phyloP scores from a whole-genome alignment of 2,113 vertebrate species.

The Peromyscus maniculatus region DNA sequence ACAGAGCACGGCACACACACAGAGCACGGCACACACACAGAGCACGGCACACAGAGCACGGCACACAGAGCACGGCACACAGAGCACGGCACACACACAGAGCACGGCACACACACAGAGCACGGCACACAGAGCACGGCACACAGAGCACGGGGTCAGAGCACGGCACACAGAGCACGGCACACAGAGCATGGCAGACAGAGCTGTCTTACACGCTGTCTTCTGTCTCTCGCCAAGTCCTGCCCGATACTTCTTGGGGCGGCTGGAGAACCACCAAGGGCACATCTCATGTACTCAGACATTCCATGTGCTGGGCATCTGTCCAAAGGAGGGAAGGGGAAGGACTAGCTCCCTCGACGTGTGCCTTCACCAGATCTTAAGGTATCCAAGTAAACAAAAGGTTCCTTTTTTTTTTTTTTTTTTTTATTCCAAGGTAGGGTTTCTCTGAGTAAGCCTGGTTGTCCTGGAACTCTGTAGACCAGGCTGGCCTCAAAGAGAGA shows the following conservation, averaged over 20 bases:
- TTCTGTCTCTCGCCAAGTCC: background rate
- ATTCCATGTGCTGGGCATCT: conserved; percentile 2
- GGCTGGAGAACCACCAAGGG: background rate
- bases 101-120: too few species aligned
- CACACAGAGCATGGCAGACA: too few species aligned
- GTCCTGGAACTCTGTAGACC: background rate
- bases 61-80: too few species aligned
- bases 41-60: too few species aligned
- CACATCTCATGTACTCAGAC: background rate
- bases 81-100: too few species aligned
- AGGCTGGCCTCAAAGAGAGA: background rate
- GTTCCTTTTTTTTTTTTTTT: too few species aligned
- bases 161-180: too few species aligned
- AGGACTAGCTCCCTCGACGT: background rate
- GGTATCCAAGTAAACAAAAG: background rate
- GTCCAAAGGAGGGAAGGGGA: background rate
- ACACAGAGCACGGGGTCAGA: too few species aligned
- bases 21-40: too few species aligned
- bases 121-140: too few species aligned
- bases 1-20: too few species aligned
- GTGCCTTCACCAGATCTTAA: background rate
- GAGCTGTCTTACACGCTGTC: background rate
- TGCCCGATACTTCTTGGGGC: background rate
- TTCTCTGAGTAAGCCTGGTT: background rate
- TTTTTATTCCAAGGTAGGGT: background rate